phyloP scores from a whole-genome alignment of 37 sponge, comb jelly and placozoan genomes.

The Spongilla lacustris region DNA sequence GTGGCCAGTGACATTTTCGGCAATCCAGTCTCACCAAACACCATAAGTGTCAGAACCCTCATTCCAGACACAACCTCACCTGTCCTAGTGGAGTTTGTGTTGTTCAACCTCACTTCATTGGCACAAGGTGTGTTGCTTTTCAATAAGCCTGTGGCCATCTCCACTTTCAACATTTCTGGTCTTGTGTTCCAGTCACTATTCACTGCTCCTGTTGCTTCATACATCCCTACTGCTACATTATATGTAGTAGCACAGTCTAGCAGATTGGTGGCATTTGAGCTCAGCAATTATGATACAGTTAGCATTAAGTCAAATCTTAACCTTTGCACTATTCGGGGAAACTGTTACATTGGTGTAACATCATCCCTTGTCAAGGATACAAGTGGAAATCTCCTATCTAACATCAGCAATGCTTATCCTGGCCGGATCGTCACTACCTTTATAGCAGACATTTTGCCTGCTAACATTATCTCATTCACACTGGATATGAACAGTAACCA shows the following conservation, averaged over 20 bases:
- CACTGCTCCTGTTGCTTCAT: slow-evolving; percentile 58
- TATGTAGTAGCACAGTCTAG: slow-evolving; percentile 9
- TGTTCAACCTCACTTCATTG: slow-evolving; percentile 66
- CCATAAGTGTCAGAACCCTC: slow-evolving; percentile 47
- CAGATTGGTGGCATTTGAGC: slow-evolving; percentile 35
- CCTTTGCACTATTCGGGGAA: slow-evolving; percentile 72
- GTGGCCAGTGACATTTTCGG: slow-evolving; percentile 55
- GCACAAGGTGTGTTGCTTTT: slow-evolving; percentile 69
- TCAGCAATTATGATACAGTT: slow-evolving; percentile 66
- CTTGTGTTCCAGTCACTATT: slow-evolving; percentile 80
- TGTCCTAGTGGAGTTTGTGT: slow-evolving; percentile 68
- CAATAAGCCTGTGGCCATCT: slow-evolving; percentile 70
- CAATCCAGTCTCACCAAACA: slow-evolving; percentile 20
- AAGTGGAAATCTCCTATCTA: slow-evolving; percentile 45
- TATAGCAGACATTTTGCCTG: slow-evolving; percentile 66
- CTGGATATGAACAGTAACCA: slow-evolving; percentile 60
- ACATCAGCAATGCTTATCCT: slow-evolving; percentile 56
- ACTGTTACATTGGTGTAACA: slow-evolving; percentile 72
- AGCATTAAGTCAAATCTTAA: slow-evolving; percentile 49
- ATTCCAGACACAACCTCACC: slow-evolving; percentile 73
- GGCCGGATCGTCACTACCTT: slow-evolving; percentile 74
- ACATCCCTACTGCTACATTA: slow-evolving; percentile 41
- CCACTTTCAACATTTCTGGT: slow-evolving; percentile 61
- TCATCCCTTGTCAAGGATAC: slow-evolving; percentile 55
- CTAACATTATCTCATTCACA: slow-evolving; percentile 51